These are phyloP conservation scores for Eudyptes chrysolophus DNA, from an alignment of 2,113 vertebrate species.

Conservation along the genomic window DNA sequence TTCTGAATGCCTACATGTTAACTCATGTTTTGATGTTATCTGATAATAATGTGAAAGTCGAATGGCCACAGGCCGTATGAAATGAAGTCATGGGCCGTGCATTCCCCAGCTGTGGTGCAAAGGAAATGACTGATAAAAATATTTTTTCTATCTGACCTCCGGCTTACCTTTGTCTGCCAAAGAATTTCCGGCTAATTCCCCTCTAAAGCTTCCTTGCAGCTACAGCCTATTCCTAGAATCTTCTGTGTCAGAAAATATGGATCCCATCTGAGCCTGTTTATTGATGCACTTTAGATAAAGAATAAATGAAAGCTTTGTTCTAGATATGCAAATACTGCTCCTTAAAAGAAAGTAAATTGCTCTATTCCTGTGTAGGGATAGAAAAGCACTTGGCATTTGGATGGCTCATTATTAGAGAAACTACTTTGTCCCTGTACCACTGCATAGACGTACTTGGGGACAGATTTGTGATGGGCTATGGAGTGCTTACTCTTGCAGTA, in stretches of 20 bases:
- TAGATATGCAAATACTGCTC: neutral
- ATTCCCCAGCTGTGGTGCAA: constrained; percentile 49
- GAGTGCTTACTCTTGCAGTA: neutral
- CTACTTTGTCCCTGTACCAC: neutral
- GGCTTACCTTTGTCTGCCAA: constrained; percentile 49
- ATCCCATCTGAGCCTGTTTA: neutral
- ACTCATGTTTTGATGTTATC: constrained; percentile 37
- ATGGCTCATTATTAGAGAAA: neutral
- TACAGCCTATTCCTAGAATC: constrained; percentile 11
- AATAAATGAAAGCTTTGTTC: neutral
- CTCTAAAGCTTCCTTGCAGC: neutral
- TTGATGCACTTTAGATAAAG: neutral
- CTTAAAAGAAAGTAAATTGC: neutral
- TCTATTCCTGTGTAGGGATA: neutral
- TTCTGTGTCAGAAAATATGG: neutral
- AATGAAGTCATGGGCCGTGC: constrained; percentile 2
- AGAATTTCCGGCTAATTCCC: constrained; percentile 45
- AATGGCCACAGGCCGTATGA: constrained; percentile 23
- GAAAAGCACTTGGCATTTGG: neutral
- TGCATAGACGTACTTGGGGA: neutral
- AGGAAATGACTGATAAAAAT: constrained; percentile 63
- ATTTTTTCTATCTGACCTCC: constrained; percentile 42
- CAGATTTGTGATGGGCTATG: neutral
- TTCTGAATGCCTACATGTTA: constrained; percentile 3
- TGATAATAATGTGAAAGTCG: neutral